Evolutionary conservation across 2,888 invertebrate species (phyloP), one percentile per base, ranked within the genome.

Genomic region (Drosophila mulleri): DNA sequence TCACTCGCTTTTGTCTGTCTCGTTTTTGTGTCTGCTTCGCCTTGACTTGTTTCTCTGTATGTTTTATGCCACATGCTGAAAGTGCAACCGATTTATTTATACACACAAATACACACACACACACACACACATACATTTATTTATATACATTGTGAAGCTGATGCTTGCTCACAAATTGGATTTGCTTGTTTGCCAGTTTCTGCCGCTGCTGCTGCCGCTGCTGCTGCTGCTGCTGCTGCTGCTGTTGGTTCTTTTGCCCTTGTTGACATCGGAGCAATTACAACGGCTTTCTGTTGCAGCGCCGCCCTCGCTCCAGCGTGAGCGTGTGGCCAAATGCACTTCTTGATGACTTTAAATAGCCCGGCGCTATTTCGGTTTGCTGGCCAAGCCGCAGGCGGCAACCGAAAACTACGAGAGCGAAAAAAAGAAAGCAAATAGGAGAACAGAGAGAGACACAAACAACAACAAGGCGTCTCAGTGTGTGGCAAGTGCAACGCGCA

Each of bases 81-180:
- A 80, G 67, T 75, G 77, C 81, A 66, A 71, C 45, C 77, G 81
- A 77, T 82, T 82, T 85, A 87, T 86, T 83, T 83, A 80, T 87
- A 72, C 61, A 66, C 58, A 37, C 14, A 56, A 26, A 42, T 1
- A 32, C 12, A 39, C 42, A 18, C 58, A 37, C 14, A 56, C 41
- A 42, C 3, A 32, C 12, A 39, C 42, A 18, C 47, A 61, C 39
- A 59, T 16, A 44, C 61, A 63, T 63, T 42, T 77, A 62, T 68
- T 63, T 68, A 47, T 50, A 60, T 53, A 70, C 66, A 67, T 64
- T 79, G 45, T 71, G 63, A 16, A 41, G 62, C 54, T 47, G 47
- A 35, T 58, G 66, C 47, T 42, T 41, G 58, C 60, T 48, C 71
- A 56, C 72, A 77, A 79, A 80, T 80, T 80, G 80, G 72, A 83